Conservation (phyloP, 2,888 invertebrate genomes). For the Gastracanthus pulcherrimus region DNA sequence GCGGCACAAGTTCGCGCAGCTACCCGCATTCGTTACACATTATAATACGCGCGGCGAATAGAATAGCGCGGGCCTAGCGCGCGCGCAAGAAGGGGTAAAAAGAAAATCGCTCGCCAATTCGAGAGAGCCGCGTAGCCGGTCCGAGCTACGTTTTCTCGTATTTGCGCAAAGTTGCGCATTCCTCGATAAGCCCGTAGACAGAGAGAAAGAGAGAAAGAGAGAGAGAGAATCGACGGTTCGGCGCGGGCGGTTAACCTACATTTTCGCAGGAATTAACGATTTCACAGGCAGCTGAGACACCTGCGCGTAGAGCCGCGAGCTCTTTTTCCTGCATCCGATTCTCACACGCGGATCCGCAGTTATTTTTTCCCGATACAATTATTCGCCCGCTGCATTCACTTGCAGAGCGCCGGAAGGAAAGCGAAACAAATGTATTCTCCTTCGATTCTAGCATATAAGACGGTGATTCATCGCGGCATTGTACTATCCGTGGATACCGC, state of each 20-base stretch:
- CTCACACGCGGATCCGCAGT: neutral
- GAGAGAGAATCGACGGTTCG: too few species aligned
- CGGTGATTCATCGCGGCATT: constrained; percentile 31
- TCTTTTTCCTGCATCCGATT: neutral
- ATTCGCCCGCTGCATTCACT: neutral
- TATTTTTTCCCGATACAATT: neutral
- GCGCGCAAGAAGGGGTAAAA: neutral
- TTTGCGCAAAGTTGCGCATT: neutral
- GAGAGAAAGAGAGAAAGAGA: too few species aligned
- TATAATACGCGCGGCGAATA: too few species aligned
- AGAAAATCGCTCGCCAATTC: too few species aligned
- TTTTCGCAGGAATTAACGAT: neutral
- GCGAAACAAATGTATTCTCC: neutral
- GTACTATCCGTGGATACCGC: neutral
- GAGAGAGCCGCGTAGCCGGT: too few species aligned
- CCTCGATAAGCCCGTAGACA: too few species aligned
- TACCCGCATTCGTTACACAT: too few species aligned
- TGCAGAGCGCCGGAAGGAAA: constrained; percentile 14
- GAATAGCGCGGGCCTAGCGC: too few species aligned
- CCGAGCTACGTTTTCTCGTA: neutral
- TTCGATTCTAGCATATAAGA: neutral
- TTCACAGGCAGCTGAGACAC: too few species aligned
- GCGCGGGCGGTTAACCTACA: too few species aligned
- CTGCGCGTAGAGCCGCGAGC: too few species aligned
- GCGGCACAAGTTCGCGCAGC: too few species aligned